Evolutionary conservation across 2,888 invertebrate species (phyloP).

Genomic region (Caenorhabditis doughertyi): DNA sequence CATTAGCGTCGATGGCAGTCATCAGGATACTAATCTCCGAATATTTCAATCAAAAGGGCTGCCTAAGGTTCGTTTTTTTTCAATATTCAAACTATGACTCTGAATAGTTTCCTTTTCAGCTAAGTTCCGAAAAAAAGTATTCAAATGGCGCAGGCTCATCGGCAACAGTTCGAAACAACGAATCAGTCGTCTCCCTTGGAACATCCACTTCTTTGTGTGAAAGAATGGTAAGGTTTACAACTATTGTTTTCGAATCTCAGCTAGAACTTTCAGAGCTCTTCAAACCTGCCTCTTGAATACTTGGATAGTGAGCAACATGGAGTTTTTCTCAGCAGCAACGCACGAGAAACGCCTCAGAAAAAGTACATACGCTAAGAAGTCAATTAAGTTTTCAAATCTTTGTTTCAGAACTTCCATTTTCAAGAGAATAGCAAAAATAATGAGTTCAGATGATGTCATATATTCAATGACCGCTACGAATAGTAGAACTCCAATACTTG

Average conservation of each 20-base stretch:
- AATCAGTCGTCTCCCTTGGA: slow-evolving; percentile 50
- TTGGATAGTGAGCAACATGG: slow-evolving; percentile 38
- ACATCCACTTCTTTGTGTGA: slow-evolving; percentile 39
- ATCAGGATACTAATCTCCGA: slow-evolving; percentile 86
- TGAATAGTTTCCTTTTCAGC: slow-evolving; percentile 17
- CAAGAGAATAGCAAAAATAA: slow-evolving; percentile 65
- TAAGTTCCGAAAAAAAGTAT: slow-evolving; percentile 50
- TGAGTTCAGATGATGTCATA: slow-evolving; percentile 69
- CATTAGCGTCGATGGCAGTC: slow-evolving; percentile 94
- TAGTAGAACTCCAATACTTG: slow-evolving; percentile 50
- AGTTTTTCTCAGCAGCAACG: slow-evolving; percentile 2
- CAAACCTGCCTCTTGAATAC: slow-evolving; percentile 39
- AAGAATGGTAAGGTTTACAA: slow-evolving; percentile 42
- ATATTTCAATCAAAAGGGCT: slow-evolving; percentile 69
- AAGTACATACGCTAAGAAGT: slow-evolving; percentile 4
- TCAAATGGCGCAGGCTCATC: slow-evolving; percentile 41
- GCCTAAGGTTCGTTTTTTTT: slow-evolving; percentile 37
- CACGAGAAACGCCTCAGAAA: slow-evolving; percentile 45
- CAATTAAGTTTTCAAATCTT: not conserved
- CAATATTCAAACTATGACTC: not conserved
- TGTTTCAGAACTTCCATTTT: slow-evolving; percentile 54
- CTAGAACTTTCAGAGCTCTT: slow-evolving; percentile 38
- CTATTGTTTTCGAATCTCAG: too few species aligned
- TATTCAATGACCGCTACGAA: slow-evolving; percentile 50
- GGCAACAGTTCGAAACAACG: slow-evolving; percentile 41